Base-by-base conservation (phyloP, 2,888 invertebrate species). In the Stomorhina lunata region DNA sequence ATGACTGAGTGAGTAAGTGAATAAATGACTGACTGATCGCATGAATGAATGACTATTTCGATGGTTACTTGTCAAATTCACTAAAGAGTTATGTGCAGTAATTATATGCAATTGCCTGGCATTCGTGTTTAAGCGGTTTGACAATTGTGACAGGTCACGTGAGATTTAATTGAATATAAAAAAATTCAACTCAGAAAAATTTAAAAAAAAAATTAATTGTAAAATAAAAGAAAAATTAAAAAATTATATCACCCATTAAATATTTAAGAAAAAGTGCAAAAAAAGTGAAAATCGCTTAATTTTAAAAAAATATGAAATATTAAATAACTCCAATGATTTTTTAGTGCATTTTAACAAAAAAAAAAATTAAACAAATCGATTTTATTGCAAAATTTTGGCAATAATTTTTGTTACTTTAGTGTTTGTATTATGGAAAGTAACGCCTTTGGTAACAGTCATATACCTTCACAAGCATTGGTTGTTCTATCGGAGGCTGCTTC, bases 401-500 rank as follows among this genome's bases (percentile, higher is more conserved):
- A n/a, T n/a, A n/a, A n/a, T n/a, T n/a, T n/a, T n/a, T n/a, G n/a
- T n/a, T n/a, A n/a, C n/a, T n/a, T n/a, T n/a, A n/a, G n/a, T n/a
- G n/a, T n/a, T n/a, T 80, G 71, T 88, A 89, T 88, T 92, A 95
- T 95, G 95, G 95, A 95, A 92, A 95, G 95, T 92, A 94, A 94
- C 90, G 94, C 94, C 86, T 95, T 95, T 91, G 94, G 94, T 90
- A 93, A 94, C 88, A 94, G 93, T 90, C 94, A 95, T 92, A 92
- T 95, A 90, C 94, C 94, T 91, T 94, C 94, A 88, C 94, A 95
- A 88, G 94, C 94, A 89, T 92, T 95, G 91, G 95, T 95, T 89
- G 95, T 95, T 86, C 94, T 95, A 91, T 95, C 95, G 86, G 94
- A 95, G 92, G 94, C 95, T 88, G 94, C 94, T 90, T 94, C 94